A percentile compares a stretch with the other conserved stretches of the same genome.
These are phyloP conservation scores for Drosophila barbarae DNA, from an alignment of 2,888 invertebrate species.

Conservation along the genomic window DNA sequence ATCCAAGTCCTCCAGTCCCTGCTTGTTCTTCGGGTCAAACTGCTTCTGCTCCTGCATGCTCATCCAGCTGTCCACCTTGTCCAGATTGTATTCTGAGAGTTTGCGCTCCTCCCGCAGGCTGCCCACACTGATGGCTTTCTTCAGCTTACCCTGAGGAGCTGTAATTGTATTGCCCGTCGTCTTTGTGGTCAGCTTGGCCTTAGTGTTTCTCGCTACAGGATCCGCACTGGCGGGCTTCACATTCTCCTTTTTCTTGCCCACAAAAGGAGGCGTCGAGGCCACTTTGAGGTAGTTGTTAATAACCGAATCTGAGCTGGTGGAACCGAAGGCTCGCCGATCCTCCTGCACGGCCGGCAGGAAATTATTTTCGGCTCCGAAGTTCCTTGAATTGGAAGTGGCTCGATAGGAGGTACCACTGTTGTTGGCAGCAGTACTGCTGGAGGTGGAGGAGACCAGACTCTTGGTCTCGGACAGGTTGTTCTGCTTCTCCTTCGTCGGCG, in stretches of 20 bases:
- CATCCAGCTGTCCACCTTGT: conserved; percentile 80
- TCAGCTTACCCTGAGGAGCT: conserved; percentile 47
- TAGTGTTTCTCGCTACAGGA: conserved; percentile 19
- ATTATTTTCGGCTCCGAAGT: conserved; percentile 69
- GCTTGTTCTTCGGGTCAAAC: conserved; percentile 55
- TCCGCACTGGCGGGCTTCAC: conserved; percentile 63
- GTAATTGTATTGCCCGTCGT: background rate
- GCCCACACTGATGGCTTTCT: conserved; percentile 69
- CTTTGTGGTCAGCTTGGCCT: conserved; percentile 32
- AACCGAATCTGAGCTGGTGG: conserved; percentile 69
- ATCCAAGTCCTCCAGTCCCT: conserved; percentile 61
- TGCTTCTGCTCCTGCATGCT: conserved; percentile 75
- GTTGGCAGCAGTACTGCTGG: conserved; percentile 11
- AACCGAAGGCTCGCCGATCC: conserved; percentile 42
- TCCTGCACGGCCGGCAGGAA: conserved; percentile 60
- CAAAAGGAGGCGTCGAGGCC: conserved; percentile 62
- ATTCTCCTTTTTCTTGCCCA: conserved; percentile 76
- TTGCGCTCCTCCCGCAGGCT: conserved; percentile 76
- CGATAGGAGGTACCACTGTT: conserved; percentile 21
- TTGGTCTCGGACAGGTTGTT: conserved; percentile 75
- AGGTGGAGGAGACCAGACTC: conserved; percentile 35
- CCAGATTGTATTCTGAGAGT: conserved; percentile 78
- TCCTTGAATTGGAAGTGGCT: conserved; percentile 20
- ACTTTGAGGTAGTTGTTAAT: conserved; percentile 79
- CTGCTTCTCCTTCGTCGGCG: conserved; percentile 68